Base-by-base conservation (phyloP, 2,113 vertebrate species). In the Corythaeola cristata region DNA sequence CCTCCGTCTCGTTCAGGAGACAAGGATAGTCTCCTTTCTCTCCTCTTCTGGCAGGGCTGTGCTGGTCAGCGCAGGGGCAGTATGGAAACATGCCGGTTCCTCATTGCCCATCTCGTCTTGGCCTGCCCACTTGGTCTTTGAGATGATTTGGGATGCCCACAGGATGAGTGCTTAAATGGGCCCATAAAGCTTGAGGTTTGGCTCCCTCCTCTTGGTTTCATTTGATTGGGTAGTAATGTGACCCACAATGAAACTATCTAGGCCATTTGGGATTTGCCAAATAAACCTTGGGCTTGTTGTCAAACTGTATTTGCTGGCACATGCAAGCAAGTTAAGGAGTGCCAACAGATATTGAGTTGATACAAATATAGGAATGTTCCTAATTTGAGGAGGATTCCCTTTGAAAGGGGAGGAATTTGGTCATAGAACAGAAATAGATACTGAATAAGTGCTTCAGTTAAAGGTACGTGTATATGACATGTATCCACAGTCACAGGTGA, bases 151-250 rank as follows among this genome's bases (percentile, higher is more conserved):
- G 81, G 85, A 89, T 93, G 74, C 81, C 77, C 93, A 52, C 86
- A 91, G 66, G 62, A 93, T 75, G 66, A 94, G 47, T 13, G 53
- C 37, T 89, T 89, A 96, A 96, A 87, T 55, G 53, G 39, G 22
- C 62, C 50, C 47, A 45, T 85, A 89, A 91, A 79, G 55, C 67
- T 88, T 97, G 87, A 97, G 95, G 96, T 97, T 97, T 97, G 94
- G 89, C 91, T 96, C 24, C 47, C 41, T 28, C 44, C 74, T 89
- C 89, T 80, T 49, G 59, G 58, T 89, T 90, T 93, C 2, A 2
- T 91, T 95, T 1, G 14, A n/a, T 52, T 82, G 74, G 62, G 59
- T 89, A 62, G 77, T 87, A 93, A 90, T 12, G 39, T 91, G 90
- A 88, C 90, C 92, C 23, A 22, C 77, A 92, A 21, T 78, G 78